A percentile compares a stretch with the other conserved stretches of the same genome.
Conservation (phyloP, 2,113 vertebrate genomes). For the Leiothrix lutea region DNA sequence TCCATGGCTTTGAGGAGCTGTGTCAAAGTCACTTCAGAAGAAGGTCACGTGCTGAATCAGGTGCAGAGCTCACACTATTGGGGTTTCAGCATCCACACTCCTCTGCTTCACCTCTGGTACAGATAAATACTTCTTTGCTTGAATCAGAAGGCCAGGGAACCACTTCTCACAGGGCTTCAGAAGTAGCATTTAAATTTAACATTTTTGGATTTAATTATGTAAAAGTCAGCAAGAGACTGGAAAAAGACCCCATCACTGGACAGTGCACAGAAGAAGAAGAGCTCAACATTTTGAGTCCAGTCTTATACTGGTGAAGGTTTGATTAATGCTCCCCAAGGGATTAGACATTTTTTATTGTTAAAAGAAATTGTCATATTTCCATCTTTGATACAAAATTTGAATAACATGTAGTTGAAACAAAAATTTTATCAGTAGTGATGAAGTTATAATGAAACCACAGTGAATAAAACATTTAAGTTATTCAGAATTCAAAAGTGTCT, state of each 20-base stretch:
- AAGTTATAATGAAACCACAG: not conserved
- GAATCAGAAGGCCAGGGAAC: not conserved
- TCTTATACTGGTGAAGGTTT: not conserved
- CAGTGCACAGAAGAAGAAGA: not conserved
- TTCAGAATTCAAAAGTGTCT: not conserved
- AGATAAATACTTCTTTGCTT: not conserved
- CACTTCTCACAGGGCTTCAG: not conserved
- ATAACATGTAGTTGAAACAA: not conserved
- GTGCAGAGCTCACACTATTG: not conserved
- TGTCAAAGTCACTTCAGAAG: not conserved
- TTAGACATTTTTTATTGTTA: not conserved
- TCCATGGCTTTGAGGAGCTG: not conserved
- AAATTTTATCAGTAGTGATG: not conserved
- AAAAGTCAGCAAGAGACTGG: not conserved
- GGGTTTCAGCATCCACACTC: not conserved
- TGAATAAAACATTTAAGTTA: not conserved
- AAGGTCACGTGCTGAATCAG: not conserved
- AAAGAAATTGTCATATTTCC: not conserved
- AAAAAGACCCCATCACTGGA: not conserved
- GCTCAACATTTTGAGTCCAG: not conserved
- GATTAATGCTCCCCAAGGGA: not conserved
- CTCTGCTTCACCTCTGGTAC: not conserved
- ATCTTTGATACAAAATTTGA: not conserved
- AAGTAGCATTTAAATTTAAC: not conserved
- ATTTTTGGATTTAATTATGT: not conserved